Base-by-base conservation (phyloP, 2,888 invertebrate species). In the Rhamnusium bicolor region DNA sequence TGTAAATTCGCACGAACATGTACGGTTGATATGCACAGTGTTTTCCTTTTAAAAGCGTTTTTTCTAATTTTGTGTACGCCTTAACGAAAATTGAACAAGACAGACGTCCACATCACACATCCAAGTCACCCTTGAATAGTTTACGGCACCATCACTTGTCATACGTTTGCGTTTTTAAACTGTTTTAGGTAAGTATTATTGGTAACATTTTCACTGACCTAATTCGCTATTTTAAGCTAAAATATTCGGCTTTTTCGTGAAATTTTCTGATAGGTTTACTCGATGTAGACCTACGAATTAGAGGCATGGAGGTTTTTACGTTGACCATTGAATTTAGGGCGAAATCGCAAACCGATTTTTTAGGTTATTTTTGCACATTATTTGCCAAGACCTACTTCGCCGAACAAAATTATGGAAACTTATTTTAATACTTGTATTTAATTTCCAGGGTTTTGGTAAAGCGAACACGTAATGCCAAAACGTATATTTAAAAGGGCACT, bases 211-310 rank as follows among this genome's bases (percentile, higher is more conserved):
- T 79, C 75, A 62, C 74, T 79, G 79, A 79, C 79, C 79, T 79
- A 79, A 76, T 79, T 79, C 73, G 77, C 79, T 79, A 77, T 79
- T 79, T 79, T 77, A 74, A 77, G 76, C 71, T 29, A 29, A 75
- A 75, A 67, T 78, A 70, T 72, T 73, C 71, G 69, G 73, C 61
- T 62, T 74, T 76, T 72, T 68, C 60, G 68, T 46, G 66, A 65
- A 68, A 70, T 72, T 78, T 71, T 63, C 65, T 27, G 40, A 63
- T 71, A 19, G 61, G 66, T 49, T 32, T 60, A n/a, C 21, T 61
- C 29, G 18, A 16, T 47, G 58, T 53, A 32, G 14, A 12, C 19
- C 27, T 5, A 29, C 29, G 40, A 54, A 63, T 72, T 51, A 12
- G 7, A 1, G 21, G 19, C 7, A 14, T 16, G 63, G 29, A 47